These are phyloP conservation scores for Psittacara wagleri DNA, from an alignment of 2,113 vertebrate genomes.

Conservation along the genomic window DNA sequence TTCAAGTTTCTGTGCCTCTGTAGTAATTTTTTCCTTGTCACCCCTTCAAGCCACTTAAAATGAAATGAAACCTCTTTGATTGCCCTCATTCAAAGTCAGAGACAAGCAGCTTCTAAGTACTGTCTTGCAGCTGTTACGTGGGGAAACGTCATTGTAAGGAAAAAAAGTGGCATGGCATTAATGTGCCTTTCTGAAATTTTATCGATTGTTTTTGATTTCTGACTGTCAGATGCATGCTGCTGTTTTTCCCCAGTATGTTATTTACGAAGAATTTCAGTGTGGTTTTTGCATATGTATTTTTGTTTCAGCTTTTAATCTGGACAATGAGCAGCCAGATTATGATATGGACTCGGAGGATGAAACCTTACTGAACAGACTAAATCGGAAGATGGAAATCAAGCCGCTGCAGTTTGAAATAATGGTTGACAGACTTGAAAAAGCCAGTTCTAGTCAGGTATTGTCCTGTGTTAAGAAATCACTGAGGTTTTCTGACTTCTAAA, in stretches of 20 bases:
- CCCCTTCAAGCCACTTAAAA: not conserved
- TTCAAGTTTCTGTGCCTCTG: not conserved
- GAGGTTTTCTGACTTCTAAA: not conserved
- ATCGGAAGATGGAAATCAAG: slow-evolving; percentile 93
- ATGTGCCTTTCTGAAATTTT: not conserved
- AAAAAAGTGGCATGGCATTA: not conserved
- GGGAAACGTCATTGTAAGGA: not conserved
- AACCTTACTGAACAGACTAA: slow-evolving; percentile 88
- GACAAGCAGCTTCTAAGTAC: not conserved
- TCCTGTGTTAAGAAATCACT: not conserved
- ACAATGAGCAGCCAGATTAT: slow-evolving; percentile 91
- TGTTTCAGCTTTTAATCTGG: slow-evolving; percentile 86
- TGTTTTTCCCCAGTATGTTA: not conserved
- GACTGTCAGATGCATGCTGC: not conserved
- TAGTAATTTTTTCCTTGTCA: not conserved
- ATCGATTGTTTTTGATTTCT: fast-evolving
- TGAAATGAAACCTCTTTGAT: not conserved
- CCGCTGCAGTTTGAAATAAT: slow-evolving; percentile 93
- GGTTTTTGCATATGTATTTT: not conserved
- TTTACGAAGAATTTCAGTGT: not conserved
- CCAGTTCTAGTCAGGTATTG: slow-evolving; percentile 90
- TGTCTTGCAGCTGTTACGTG: not conserved
- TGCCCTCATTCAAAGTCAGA: not conserved
- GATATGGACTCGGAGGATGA: slow-evolving; percentile 97
- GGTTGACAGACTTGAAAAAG: slow-evolving; percentile 93